These are phyloP conservation scores for Drosophila greeni DNA, from an alignment of 2,888 invertebrate genomes.

Conservation along the genomic window DNA sequence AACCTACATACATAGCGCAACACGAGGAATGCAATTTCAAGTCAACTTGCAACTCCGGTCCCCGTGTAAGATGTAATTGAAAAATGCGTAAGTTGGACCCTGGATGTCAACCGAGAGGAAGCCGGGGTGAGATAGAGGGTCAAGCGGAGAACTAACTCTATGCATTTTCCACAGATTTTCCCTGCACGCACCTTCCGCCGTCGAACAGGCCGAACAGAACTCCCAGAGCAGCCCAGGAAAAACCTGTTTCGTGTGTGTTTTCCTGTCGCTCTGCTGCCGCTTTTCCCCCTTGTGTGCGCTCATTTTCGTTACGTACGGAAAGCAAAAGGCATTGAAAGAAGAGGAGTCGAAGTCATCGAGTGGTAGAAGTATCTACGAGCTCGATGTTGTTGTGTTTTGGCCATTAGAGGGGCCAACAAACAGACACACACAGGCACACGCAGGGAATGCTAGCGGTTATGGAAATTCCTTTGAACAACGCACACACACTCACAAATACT, in stretches of 20 bases:
- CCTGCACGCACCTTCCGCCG: constrained; percentile 41
- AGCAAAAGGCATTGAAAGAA: constrained; percentile 63
- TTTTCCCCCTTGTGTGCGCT: constrained; percentile 54
- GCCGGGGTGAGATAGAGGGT: constrained; percentile 44
- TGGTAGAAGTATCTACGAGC: constrained; percentile 37
- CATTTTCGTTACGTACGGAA: constrained; percentile 70
- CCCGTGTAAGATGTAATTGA: constrained; percentile 61
- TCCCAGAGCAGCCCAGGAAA: constrained; percentile 42
- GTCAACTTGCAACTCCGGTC: constrained; percentile 6
- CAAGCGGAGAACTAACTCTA: constrained; percentile 46
- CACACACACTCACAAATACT: constrained; percentile 26
- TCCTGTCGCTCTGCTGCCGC: constrained; percentile 46
- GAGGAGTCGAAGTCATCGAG: constrained; percentile 20
- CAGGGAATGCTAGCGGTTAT: constrained; percentile 71
- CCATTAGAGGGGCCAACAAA: constrained; percentile 52
- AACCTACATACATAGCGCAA: constrained; percentile 67
- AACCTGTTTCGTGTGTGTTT: constrained; percentile 57
- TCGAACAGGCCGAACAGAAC: constrained; percentile 44
- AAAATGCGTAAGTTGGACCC: constrained; percentile 45
- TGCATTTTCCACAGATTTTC: constrained; percentile 58
- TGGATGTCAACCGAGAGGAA: constrained; percentile 50
- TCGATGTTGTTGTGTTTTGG: constrained; percentile 47
- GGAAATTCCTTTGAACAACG: constrained; percentile 67
- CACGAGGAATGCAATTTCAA: constrained; percentile 59
- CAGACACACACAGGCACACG: constrained; percentile 18